phyloP scores from a whole-genome alignment of 2,888 invertebrate genomes.

The Ypsolopha scabrella region DNA sequence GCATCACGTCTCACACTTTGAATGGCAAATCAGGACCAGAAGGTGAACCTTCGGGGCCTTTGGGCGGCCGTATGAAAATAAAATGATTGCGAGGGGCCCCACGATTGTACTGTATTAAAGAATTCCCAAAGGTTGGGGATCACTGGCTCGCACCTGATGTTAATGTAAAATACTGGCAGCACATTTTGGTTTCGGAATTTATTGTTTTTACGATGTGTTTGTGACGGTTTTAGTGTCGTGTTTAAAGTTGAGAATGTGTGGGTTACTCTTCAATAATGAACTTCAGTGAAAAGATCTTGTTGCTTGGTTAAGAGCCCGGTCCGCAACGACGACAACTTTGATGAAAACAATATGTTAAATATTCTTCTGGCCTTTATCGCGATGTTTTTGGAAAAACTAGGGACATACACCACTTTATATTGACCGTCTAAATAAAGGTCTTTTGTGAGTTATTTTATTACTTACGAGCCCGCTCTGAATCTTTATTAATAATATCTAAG shows the following conservation, averaged over 20 bases:
- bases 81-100: slow-evolving; percentile 63
- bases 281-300: no score
- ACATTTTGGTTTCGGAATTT: slow-evolving; percentile 29
- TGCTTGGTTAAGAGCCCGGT: no score
- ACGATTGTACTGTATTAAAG: slow-evolving; percentile 50
- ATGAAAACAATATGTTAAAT: no score
- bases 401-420: no score
- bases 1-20: slow-evolving; percentile 53
- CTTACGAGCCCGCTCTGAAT: no score
- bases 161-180: slow-evolving; percentile 34
- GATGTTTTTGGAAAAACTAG: no score
- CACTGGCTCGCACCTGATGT: slow-evolving; percentile 53
- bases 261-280: not conserved
- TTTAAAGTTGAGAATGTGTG: not conserved
- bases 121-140: slow-evolving; percentile 48
- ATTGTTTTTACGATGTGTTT: not conserved
- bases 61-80: slow-evolving; percentile 62
- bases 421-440: no score
- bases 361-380: no score
- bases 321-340: no score
- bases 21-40: slow-evolving; percentile 58
- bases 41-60: slow-evolving; percentile 61
- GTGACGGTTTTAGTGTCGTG: not conserved
- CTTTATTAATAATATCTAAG: no score
- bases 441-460: no score